These are phyloP conservation scores for Pleuronectes platessa DNA, from an alignment of 2,113 vertebrate species.

Conservation along the genomic window DNA sequence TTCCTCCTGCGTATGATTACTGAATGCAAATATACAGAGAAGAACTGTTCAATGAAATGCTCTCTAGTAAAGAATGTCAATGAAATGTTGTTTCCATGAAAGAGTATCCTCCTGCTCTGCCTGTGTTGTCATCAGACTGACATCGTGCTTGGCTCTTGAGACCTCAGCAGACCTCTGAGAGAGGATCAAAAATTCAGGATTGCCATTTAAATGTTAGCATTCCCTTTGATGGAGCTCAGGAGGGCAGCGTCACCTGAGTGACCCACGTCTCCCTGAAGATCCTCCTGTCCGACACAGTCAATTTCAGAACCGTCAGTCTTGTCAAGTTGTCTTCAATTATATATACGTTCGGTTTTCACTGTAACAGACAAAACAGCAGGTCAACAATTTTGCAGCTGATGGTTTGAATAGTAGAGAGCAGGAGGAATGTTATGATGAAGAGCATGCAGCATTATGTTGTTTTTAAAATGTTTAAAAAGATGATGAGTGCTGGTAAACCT, in stretches of 20 bases:
- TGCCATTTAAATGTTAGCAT: constrained; percentile 36
- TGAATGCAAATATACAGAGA: no score
- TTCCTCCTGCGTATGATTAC: background rate
- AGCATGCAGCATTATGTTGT: no score
- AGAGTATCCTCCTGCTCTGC: constrained; percentile 12
- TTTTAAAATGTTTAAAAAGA: no score
- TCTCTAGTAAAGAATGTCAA: no score
- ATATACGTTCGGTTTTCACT: background rate
- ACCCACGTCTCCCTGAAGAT: constrained; percentile 32
- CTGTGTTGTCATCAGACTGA: constrained; percentile 3
- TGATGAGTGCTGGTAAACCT: no score
- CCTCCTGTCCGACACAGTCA: constrained; percentile 41
- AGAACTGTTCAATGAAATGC: background rate
- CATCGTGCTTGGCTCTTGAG: background rate
- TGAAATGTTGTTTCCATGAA: constrained; percentile 1
- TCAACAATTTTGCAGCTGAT: no score
- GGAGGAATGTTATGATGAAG: no score
- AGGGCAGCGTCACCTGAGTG: background rate
- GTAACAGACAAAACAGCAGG: no score
- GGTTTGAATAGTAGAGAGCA: no score
- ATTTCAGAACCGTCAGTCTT: constrained; percentile 29
- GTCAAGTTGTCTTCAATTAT: background rate
- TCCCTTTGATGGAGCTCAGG: constrained; percentile 46
- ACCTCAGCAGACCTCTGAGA: constrained; percentile 44
- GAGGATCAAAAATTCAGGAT: constrained; percentile 61